Evolutionary conservation across 2,113 vertebrate species (phyloP), one percentile per base, ranked within the genome.

Genomic region (Varanus komodoensis): DNA sequence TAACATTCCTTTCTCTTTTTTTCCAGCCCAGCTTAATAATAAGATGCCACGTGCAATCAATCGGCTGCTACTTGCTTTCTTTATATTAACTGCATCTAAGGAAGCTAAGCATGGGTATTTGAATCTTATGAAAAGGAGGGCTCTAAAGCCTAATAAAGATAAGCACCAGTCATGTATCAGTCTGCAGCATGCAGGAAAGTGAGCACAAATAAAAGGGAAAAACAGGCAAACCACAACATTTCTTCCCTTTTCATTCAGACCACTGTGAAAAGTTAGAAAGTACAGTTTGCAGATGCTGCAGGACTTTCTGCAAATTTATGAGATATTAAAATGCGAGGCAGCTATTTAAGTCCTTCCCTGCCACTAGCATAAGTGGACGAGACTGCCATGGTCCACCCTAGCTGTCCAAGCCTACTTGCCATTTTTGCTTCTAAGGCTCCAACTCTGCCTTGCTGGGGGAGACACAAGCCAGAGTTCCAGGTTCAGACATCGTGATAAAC

Each of bases 1-100:
- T 96, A 96, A 97, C 97, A 96, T 97, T 96, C 94, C 92, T 96
- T 97, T 96, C 95, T 96, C 94, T 68, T 2, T 52, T 32, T 34
- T 48, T 44, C n/a, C 3, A 61, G n/a, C 34, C 75, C 67, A 95
- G 95, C 94, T 95, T 96, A 96, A 96, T 97, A 97, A 96, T 95
- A 97, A 97, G 95, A 96, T 93, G 90, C 96, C 89, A 89, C 0
- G 0, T 86, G 75, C 94, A 94, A 97, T 97, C 96, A 93, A 93
- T 97, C 93, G 94, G 87, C n/a, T 0, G 21, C 91, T 92, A 94
- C 96, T 97, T 95, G 93, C 89, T 95, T 89, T 94, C 91, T 88
- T 61, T 91, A 93, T 67, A 84, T 90, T 84, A 94, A 29, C 0
- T 0, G 83, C 54, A 77, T 90, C 71, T 38, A 27, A 93, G 89